Evolutionary conservation across 2,797 vertebrate genomes (phyloP), one percentile per base, ranked within the genome.

Genomic region (Squalus acanthias): DNA sequence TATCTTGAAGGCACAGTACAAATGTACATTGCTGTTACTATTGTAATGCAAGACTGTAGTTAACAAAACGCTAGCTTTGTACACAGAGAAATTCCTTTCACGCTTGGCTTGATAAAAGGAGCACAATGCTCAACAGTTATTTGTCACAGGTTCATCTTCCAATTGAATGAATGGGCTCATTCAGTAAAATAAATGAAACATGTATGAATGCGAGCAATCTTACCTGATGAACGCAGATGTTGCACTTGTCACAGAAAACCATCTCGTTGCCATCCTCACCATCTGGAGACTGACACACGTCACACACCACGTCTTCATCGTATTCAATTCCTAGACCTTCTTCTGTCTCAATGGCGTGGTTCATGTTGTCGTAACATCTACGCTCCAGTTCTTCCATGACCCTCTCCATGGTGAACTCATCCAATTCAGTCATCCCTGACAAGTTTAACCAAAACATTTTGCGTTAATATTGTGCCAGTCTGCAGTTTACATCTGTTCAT

Each of bases 161-260:
- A 95, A 29, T 57, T 53, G 94, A 74, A 95, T 53, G 70, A 74
- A 95, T 74, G 24, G 3, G 57, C 46, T 57, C 24, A 74, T 95
- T 76, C 69, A 76, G 94, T 53, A 17, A 95, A 87, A 96, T 22
- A 63, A n/a, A 50, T 79, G 26, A 50, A 50, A 13, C 70, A 57
- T 74, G 3, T 17, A 29, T 8, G 60, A 65, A 22, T 87, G 39
- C 96, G 13, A 22, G 50, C 39, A 46, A 12, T 96, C 98, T 15
- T 97, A 99, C 99, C 99, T 99, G 99, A 97, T 99, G 99, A 88
- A 99, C 99, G 0, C 99, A 99, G 97, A 99, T 99, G 98, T 99
- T 99, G 98, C 99, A 99, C 97, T 99, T 99, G 98, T 99, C 99
- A 88, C 99, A 99, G 98, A 99, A 99, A 96, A 99, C 99, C 99